Conservation (phyloP, 1,140 invertebrate genomes). For the Pseudomyrmex cubaensis region DNA sequence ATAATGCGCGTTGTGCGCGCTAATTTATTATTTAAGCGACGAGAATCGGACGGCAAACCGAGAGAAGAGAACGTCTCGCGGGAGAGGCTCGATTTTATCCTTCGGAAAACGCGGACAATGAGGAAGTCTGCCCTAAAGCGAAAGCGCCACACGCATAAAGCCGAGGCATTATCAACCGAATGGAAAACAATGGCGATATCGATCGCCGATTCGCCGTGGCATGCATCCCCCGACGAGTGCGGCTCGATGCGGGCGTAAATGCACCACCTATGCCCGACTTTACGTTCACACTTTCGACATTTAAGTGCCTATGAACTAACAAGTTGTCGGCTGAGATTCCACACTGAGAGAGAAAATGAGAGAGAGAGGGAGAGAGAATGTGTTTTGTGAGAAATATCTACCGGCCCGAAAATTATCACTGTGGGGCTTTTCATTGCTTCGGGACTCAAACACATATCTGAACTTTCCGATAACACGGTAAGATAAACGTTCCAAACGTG, state of each 20-base stretch:
- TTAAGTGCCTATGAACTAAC: slow-evolving; percentile 65
- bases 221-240: slow-evolving; percentile 30
- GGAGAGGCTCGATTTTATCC: slow-evolving; percentile 34
- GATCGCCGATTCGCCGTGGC: slow-evolving; percentile 68
- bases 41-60: background rate
- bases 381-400: slow-evolving; percentile 41
- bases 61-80: background rate
- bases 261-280: slow-evolving; percentile 6
- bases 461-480: slow-evolving; percentile 15
- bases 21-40: background rate
- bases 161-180: slow-evolving; percentile 68
- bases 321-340: slow-evolving; percentile 63
- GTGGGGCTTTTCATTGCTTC: background rate
- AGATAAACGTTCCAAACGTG: no score
- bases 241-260: background rate
- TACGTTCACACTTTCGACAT: slow-evolving; percentile 53
- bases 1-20: background rate
- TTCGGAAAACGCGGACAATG: slow-evolving; percentile 40
- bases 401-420: slow-evolving; percentile 34
- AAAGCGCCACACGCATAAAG: slow-evolving; percentile 31
- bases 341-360: no score
- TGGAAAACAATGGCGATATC: slow-evolving; percentile 74
- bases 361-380: background rate
- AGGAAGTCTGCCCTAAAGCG: slow-evolving; percentile 58
- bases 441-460: background rate